Evolutionary conservation across 1,140 invertebrate genomes (phyloP).

Genomic region (Yoshiicerus persimilis): DNA sequence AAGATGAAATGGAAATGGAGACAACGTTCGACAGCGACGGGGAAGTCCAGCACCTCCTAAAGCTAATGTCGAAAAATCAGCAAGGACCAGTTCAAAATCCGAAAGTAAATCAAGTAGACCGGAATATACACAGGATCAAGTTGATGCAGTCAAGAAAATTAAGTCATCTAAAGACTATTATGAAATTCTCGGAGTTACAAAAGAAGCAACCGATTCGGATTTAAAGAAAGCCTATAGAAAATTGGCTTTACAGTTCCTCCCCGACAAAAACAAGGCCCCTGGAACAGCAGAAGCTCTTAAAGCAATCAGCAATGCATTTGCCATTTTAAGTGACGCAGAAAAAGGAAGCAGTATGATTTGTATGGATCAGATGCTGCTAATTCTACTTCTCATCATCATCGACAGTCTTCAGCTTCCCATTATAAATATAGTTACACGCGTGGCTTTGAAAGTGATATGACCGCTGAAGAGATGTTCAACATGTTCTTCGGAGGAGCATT

Average conservation of each 20-base stretch:
- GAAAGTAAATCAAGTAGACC: conserved; percentile 47
- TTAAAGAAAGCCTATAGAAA: conserved; percentile 97
- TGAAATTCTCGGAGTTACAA: conserved; percentile 87
- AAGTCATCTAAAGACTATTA: conserved; percentile 94
- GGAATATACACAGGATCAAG: conserved; percentile 66
- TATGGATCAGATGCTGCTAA: conserved; percentile 64
- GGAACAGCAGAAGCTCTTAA: conserved; percentile 98
- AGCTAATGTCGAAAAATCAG: conserved; percentile 11
- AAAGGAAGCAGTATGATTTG: conserved; percentile 94
- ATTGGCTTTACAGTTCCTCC: conserved; percentile 92
- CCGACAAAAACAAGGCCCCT: conserved; percentile 97
- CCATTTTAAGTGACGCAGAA: conserved; percentile 86
- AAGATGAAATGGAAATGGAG: conserved; percentile 17
- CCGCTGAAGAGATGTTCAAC: conserved; percentile 96
- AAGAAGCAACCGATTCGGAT: conserved; percentile 89
- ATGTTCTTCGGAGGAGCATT: conserved; percentile 96
- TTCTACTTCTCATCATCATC: conserved; percentile 34
- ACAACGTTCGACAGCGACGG: conserved; percentile 14
- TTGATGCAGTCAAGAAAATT: conserved; percentile 67
- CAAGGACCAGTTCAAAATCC: conserved; percentile 30
- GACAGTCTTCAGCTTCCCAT: conserved; percentile 49
- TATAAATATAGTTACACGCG: conserved; percentile 69
- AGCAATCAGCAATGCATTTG: conserved; percentile 92
- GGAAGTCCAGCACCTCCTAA: background rate
- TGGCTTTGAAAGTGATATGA: conserved; percentile 89